These are phyloP conservation scores for Mixornis gularis DNA, from an alignment of 2,113 vertebrate species.

Conservation along the genomic window DNA sequence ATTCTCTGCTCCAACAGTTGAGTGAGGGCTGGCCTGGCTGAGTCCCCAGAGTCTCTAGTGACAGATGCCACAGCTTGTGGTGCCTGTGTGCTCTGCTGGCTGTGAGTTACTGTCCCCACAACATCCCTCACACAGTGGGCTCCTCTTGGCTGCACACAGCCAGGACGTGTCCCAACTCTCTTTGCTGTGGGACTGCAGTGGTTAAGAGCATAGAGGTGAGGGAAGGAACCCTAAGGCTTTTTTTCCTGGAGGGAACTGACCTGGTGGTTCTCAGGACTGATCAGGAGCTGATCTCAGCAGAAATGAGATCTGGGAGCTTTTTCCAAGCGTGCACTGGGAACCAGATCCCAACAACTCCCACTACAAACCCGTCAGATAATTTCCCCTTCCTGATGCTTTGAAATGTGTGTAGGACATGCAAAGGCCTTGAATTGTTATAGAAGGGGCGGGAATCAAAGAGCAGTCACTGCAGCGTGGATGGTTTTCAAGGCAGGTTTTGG, in stretches of 20 bases:
- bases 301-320: background rate
- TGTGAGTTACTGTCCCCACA: background rate
- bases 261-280: background rate
- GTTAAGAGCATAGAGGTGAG: background rate
- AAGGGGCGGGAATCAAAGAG: background rate
- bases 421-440: background rate
- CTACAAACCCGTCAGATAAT: background rate
- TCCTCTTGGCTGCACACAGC: background rate
- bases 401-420: rapidly evolving
- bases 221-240: rapidly evolving
- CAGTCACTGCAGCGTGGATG: rapidly evolving
- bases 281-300: background rate
- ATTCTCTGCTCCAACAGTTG: background rate
- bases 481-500: background rate
- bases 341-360: background rate
- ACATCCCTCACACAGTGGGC: rapidly evolving
- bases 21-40: background rate
- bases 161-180: rapidly evolving
- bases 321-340: background rate
- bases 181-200: background rate
- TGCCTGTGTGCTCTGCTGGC: background rate
- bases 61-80: background rate
- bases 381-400: background rate
- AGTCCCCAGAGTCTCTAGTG: background rate
- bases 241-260: background rate